Conservation (phyloP, 2,888 invertebrate genomes). For the Linhomoeus sp. region DNA sequence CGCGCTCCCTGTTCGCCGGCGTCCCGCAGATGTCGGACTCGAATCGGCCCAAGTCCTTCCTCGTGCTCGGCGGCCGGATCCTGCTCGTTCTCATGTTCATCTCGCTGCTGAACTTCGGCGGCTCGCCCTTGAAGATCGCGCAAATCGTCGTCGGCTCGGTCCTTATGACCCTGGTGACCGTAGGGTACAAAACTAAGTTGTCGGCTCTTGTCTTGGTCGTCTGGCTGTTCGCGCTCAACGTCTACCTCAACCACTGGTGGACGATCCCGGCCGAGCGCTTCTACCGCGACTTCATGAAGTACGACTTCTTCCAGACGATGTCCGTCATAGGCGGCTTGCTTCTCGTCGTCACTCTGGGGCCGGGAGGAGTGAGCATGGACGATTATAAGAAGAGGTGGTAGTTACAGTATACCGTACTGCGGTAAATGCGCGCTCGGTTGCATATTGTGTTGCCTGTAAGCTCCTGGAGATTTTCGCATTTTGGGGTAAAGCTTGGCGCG, state of each 20-base stretch:
- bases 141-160: conserved; percentile 38
- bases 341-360: conserved; percentile 92
- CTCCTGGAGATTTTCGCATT: too few species aligned
- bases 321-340: conserved; percentile 94
- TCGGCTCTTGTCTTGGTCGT: conserved; percentile 79
- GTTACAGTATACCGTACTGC: too few species aligned
- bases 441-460: too few species aligned
- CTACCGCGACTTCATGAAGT: too few species aligned
- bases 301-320: too few species aligned
- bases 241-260: conserved; percentile 99
- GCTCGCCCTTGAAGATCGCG: too few species aligned
- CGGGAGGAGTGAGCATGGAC: conserved; percentile 97
- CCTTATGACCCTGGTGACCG: conserved; percentile 80
- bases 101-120: too few species aligned
- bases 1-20: conserved; percentile 72
- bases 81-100: conserved; percentile 96
- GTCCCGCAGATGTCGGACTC: conserved; percentile 45
- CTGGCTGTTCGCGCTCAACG: conserved; percentile 63
- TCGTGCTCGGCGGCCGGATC: conserved; percentile 83
- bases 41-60: conserved; percentile 84
- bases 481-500: too few species aligned
- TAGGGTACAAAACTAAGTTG: conserved; percentile 95
- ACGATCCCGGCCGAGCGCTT: conserved; percentile 79
- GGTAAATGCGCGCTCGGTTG: too few species aligned
- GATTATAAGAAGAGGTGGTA: conserved; percentile 99